A percentile compares a stretch with the other conserved stretches of the same genome.
Evolutionary conservation across 2,888 invertebrate genomes (phyloP).

Genomic region (Nebria salina): DNA sequence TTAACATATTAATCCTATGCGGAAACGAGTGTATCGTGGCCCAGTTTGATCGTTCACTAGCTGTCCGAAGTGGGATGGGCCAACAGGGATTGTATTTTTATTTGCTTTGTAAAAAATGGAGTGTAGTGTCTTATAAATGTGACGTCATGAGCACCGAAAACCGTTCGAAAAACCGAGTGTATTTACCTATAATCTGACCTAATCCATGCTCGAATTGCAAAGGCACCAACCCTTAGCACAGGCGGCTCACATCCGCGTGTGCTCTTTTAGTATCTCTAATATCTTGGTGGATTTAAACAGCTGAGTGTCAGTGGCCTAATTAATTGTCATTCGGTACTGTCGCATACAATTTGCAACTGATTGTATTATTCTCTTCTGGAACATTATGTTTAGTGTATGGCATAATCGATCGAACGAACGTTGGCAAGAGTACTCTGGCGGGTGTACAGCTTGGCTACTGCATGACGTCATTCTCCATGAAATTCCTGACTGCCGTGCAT

Average conservation of each 20-base stretch:
- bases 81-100: slow-evolving; percentile 40
- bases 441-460: slow-evolving; percentile 52
- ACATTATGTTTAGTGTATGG: slow-evolving; percentile 46
- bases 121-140: slow-evolving; percentile 45
- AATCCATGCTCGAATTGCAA: neutral
- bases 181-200: neutral
- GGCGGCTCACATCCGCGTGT: neutral
- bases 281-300: no score
- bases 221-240: neutral
- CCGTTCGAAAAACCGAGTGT: neutral
- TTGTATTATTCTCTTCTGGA: slow-evolving; percentile 30
- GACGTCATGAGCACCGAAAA: slow-evolving; percentile 43
- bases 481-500: slow-evolving; percentile 59
- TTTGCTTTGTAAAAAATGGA: slow-evolving; percentile 41
- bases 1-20: slow-evolving; percentile 27
- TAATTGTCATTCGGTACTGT: neutral
- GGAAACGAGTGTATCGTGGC: slow-evolving; percentile 28
- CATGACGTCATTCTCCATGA: slow-evolving; percentile 60
- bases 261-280: neutral
- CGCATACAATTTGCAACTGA: neutral
- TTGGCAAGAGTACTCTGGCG: slow-evolving; percentile 50
- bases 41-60: slow-evolving; percentile 46
- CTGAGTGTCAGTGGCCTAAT: neutral
- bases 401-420: slow-evolving; percentile 57
- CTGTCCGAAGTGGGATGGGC: slow-evolving; percentile 50